Conservation (phyloP, 2,888 invertebrate species). For the Tetanocera ferruginea region DNA sequence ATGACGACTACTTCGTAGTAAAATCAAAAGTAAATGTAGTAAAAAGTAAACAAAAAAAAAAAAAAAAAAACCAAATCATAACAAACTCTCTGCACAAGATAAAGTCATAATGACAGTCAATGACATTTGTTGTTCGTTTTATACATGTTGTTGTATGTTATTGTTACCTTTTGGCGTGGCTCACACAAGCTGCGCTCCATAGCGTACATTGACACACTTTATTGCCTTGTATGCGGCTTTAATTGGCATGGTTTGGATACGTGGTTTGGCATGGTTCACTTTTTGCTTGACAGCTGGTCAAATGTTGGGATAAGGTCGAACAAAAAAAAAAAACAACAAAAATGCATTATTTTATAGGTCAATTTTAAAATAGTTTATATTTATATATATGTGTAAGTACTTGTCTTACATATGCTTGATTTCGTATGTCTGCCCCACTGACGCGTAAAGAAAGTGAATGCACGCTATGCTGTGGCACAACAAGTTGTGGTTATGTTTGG, state of each 20-base stretch:
- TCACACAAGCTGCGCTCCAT: neutral
- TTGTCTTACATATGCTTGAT: neutral
- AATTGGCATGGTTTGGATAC: neutral
- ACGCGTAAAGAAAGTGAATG: slow-evolving; percentile 14
- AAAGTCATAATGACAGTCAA: slow-evolving; percentile 7
- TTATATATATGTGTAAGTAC: no score
- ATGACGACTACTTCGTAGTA: neutral
- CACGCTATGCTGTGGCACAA: slow-evolving; percentile 1
- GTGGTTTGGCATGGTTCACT: neutral
- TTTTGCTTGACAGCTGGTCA: neutral
- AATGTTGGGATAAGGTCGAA: neutral
- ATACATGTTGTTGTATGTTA: neutral
- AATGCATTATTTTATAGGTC: neutral
- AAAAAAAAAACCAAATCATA: neutral
- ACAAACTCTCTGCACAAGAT: neutral
- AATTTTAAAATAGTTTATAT: neutral
- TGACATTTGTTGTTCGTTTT: slow-evolving; percentile 13
- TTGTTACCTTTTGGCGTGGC: slow-evolving; percentile 10
- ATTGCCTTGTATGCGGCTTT: neutral
- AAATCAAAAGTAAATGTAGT: neutral
- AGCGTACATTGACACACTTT: slow-evolving; percentile 17
- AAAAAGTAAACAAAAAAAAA: neutral
- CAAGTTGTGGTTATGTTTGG: neutral
- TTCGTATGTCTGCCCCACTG: neutral
- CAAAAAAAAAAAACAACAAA: no score